These are phyloP conservation scores for Porites divaricata DNA, from an alignment of 92 coral and sea anemone genomes.

Conservation along the genomic window DNA sequence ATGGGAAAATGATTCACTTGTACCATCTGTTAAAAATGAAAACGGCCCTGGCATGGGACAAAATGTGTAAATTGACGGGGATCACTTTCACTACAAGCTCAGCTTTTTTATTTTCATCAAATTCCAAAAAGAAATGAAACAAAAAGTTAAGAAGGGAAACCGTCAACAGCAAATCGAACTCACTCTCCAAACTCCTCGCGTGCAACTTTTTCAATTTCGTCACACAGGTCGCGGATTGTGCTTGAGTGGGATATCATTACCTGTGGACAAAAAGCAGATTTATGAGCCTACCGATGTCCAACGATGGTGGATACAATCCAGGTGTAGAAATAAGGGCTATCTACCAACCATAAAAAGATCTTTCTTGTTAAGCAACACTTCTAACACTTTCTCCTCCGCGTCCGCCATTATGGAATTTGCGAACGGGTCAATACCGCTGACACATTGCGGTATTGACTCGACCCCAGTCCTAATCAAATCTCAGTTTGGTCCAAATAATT, in stretches of 20 bases:
- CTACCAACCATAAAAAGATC: slow-evolving; percentile 14
- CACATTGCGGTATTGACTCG: not conserved
- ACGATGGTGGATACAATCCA: not conserved
- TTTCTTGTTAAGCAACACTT: not conserved
- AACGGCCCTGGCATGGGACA: too few species aligned
- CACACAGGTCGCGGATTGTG: slow-evolving; percentile 1
- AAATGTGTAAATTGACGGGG: too few species aligned
- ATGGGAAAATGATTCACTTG: too few species aligned
- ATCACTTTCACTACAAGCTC: not conserved
- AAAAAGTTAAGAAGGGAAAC: not conserved
- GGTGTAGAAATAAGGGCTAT: not conserved
- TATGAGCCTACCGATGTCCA: not conserved
- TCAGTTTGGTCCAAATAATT: too few species aligned
- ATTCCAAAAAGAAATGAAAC: not conserved
- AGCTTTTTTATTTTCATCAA: too few species aligned
- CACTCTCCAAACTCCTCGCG: slow-evolving; percentile 18
- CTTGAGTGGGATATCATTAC: slow-evolving; percentile 4
- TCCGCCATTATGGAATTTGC: slow-evolving; percentile 23
- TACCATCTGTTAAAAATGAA: too few species aligned
- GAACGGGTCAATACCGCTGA: not conserved
- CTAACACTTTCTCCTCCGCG: not conserved
- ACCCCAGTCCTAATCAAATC: not conserved
- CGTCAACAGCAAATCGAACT: not conserved
- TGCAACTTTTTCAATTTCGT: not conserved
- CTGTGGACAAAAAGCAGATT: slow-evolving; percentile 6